Base-by-base conservation (phyloP, 1,140 invertebrate species). In the Drosophila kanapiae region DNA sequence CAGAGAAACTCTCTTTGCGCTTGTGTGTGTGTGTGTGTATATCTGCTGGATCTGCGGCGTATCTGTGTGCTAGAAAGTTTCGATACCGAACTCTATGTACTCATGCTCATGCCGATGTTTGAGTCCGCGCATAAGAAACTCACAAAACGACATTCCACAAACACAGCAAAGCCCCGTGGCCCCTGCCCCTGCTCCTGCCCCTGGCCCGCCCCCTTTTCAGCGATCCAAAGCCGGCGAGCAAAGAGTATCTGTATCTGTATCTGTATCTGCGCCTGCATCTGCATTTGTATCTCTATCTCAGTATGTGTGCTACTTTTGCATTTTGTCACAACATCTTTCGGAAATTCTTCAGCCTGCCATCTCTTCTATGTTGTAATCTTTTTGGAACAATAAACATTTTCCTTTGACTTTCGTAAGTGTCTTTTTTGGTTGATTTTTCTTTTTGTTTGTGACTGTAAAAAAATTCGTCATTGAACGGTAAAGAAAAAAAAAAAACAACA, bases 111-210 rank as follows among this genome's bases (percentile, higher is more conserved):
- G 80, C 75, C 75, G 81, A 51, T 77, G 74, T 60, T 75, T 72
- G 74, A 75, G 76, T 77, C 81, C 70, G 75, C 62, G 75, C 82
- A 87, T 79, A 87, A 71, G 84, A 90, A 91, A 91, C 85, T 91
- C 91, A 91, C 91, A 91, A 91, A 91, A 91, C 91, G 74, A 70
- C 91, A 92, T 92, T 92, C 91, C 91, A 82, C 78, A 86, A 72
- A 75, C 67, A 74, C 80, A 78, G 69, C 59, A 69, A 74, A 60
- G 74, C 49, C 71, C 47, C 78, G 40, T 48, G 35, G 29, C 42
- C 37, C 60, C 14, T 33, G 38, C 38, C 31, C 37, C 40, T 10
- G 33, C 37, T 35, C 35, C 40, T 35, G 38, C 37, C 40, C 35
- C 40, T 35, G 42, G n/a, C 43, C 42, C 9, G 27, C 54, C 27